Percentiles rank a stretch among this genome's conserved stretches.
These are phyloP conservation scores for Zaprionus ornatus DNA, from an alignment of 1,140 invertebrate species.

Conservation along the genomic window DNA sequence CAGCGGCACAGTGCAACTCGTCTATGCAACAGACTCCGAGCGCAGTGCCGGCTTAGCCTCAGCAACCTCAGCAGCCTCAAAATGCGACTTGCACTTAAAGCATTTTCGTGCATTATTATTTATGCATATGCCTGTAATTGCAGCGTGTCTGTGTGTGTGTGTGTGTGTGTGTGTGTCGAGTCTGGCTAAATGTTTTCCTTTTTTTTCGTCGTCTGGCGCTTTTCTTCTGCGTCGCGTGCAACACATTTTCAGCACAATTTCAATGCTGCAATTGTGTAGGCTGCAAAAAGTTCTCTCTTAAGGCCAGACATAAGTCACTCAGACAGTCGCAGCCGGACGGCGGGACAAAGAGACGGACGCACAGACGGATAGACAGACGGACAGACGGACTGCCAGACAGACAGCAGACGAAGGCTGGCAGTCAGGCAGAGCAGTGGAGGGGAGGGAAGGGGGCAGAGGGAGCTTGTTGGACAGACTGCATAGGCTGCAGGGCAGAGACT, in stretches of 20 bases:
- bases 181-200: slow-evolving; percentile 45
- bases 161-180: slow-evolving; percentile 45
- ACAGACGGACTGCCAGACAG: not conserved
- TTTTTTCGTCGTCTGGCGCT: slow-evolving; percentile 11
- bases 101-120: slow-evolving; percentile 80
- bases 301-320: slow-evolving; percentile 83
- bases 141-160: slow-evolving; percentile 28
- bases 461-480: slow-evolving; percentile 42
- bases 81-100: slow-evolving; percentile 65
- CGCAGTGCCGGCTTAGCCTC: not conserved
- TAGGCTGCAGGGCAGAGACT: slow-evolving; percentile 59
- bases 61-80: slow-evolving; percentile 4
- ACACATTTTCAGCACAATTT: slow-evolving; percentile 64
- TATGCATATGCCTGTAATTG: slow-evolving; percentile 77
- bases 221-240: slow-evolving; percentile 59
- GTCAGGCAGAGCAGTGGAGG: not conserved
- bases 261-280: slow-evolving; percentile 72
- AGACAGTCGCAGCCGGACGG: slow-evolving; percentile 48
- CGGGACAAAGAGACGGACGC: not conserved
- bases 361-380: not conserved
- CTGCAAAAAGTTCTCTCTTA: slow-evolving; percentile 70
- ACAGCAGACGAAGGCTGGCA: not conserved
- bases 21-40: slow-evolving; percentile 9
- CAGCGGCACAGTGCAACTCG: slow-evolving; percentile 38
- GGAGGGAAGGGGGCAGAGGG: not conserved